Evolutionary conservation across 2,113 vertebrate species (phyloP), one percentile per base, ranked within the genome.

Genomic region (Grallaria varia): DNA sequence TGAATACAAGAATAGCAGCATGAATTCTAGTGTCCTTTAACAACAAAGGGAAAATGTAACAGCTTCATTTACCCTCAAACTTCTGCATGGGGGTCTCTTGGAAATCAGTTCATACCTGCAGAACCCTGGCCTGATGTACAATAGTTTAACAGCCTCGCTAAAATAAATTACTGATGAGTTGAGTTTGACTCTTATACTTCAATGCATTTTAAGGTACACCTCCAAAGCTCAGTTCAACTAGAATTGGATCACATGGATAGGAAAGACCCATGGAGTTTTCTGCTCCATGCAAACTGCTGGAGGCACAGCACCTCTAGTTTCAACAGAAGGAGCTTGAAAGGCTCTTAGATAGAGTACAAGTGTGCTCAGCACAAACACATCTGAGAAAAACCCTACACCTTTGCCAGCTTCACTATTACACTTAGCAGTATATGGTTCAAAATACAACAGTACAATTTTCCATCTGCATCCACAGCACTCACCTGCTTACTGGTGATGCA

Each of bases 291-390:
- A 76, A 96, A 58, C 44, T 28, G 44, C 81, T 75, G 76, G 59
- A 90, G 33, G 87, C 60, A 42, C 35, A 79, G 86, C 73, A 93
- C 60, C 69, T 88, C 73, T 52, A 35, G 25, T 73, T 95, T 94
- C 83, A 84, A 30, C 0, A 87, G 56, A 81, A 14, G 45, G 64
- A 92, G 72, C 56, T 8, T 78, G 74, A 89, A 96, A 91, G 84
- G 69, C 0, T 22, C 84, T 87, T 59, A 53, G 71, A 90, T 68
- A 90, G 58, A 73, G 76, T 50, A 96, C 45, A 33, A 4, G 42
- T 79, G 89, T 92, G 90, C 81, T 85, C 68, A 95, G 91, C 55
- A 93, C 44, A 73, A 86, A 88, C 37, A 49, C 78, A 90, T 69
- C 69, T n/a, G 44, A 92, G 39, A 68, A 94, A 81, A 91, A 69